phyloP scores from a whole-genome alignment of 2,888 invertebrate species.

The Melinopterus prodromus region DNA sequence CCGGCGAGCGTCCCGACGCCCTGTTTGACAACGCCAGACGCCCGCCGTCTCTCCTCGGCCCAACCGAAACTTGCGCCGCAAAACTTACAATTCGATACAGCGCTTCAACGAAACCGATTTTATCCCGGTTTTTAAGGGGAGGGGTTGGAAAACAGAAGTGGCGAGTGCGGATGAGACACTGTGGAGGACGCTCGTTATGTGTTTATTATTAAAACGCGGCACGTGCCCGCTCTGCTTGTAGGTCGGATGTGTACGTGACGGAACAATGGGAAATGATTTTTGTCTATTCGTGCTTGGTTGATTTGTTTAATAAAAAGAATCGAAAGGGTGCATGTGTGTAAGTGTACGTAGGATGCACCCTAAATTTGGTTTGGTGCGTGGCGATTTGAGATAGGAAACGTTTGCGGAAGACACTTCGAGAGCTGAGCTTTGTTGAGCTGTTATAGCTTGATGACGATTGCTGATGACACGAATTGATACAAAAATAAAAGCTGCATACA shows the following conservation, averaged over 20 bases:
- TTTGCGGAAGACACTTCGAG: slow-evolving; percentile 12
- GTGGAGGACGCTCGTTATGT: slow-evolving; percentile 48
- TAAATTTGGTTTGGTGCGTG: not conserved
- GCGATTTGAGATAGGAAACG: slow-evolving; percentile 18
- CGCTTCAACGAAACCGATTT: not conserved
- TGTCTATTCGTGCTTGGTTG: slow-evolving; percentile 7
- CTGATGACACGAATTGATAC: not conserved
- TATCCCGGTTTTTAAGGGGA: not conserved
- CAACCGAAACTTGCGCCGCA: not conserved
- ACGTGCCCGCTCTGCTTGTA: slow-evolving; percentile 48
- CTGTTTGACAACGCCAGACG: slow-evolving; percentile 33
- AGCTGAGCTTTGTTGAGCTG: slow-evolving; percentile 16
- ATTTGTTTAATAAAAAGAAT: slow-evolving; percentile 24
- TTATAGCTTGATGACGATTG: not conserved
- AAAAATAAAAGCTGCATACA: not conserved
- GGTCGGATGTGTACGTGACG: slow-evolving; percentile 16
- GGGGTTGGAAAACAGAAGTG: not conserved
- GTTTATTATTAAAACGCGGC: slow-evolving; percentile 57
- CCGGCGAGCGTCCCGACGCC: slow-evolving; percentile 15
- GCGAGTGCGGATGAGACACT: slow-evolving; percentile 6
- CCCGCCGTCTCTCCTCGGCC: not conserved
- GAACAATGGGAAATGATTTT: slow-evolving; percentile 19
- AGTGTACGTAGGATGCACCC: not conserved
- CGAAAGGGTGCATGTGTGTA: slow-evolving; percentile 9
- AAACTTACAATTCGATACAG: slow-evolving; percentile 12